Base-by-base conservation (phyloP, 2,888 invertebrate genomes). In the Perdita meconis region DNA sequence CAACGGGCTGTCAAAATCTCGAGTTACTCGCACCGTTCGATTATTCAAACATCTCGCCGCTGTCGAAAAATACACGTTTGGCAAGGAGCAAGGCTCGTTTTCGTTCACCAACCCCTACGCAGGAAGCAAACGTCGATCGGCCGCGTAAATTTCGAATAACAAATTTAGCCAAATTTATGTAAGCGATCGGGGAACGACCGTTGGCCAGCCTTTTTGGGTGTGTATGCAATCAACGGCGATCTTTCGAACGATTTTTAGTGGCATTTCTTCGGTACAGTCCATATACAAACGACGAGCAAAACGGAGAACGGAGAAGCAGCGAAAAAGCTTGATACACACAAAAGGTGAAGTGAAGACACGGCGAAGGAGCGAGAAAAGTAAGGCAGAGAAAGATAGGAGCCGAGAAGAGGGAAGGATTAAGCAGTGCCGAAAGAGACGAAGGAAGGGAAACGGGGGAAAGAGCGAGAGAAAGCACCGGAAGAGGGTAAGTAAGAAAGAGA, bases 391-490 rank as follows among this genome's bases (percentile, higher is more conserved):
- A 34, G n/a, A 34, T n/a, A n/a, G 16, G 40, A 78, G 36, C 57
- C 47, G 59, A 67, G 75, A 67, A 56, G n/a, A n/a, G n/a, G n/a
- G n/a, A n/a, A n/a, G n/a, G n/a, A n/a, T n/a, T n/a, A n/a, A n/a
- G n/a, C n/a, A n/a, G n/a, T n/a, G n/a, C n/a, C n/a, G 22, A 66
- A 59, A 44, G 57, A 64, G 36, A 47, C 38, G 59, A 34, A 63
- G 59, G 61, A 50, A 60, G 42, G 63, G 42, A 53, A 19, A n/a
- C n/a, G n/a, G 34, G 59, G 50, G 56, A 64, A 34, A 16, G 55
- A 72, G 65, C 42, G 70, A 73, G 60, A 60, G 59, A 56, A 57
- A 73, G 65, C 67, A 78, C 74, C 81, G 81, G 79, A 81, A 76
- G 61, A 76, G 76, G 60, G 70, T 73, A 64, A 60, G 53, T 55